Evolutionary conservation across 2,888 invertebrate genomes (phyloP).

Genomic region (Thecocarcelia acutangulata): DNA sequence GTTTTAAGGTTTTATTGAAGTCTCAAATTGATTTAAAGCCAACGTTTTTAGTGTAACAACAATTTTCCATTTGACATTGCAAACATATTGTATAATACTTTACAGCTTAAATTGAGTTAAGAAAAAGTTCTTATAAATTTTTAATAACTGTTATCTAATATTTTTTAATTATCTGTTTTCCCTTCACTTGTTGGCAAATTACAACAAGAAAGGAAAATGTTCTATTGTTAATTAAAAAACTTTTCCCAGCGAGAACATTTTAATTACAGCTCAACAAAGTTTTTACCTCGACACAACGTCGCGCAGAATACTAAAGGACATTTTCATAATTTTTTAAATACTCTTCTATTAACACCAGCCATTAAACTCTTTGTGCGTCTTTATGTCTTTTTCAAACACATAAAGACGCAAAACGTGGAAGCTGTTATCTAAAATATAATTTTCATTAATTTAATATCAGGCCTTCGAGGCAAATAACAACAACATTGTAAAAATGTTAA

Average conservation of each 20-base stretch:
- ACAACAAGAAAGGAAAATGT: constrained; percentile 9
- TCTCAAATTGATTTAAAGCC: too few relatives aligned
- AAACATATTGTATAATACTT: constrained; percentile 22
- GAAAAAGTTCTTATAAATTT: constrained; percentile 41
- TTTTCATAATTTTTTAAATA: constrained; percentile 72
- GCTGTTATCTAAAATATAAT: constrained; percentile 69
- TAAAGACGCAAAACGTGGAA: constrained; percentile 13
- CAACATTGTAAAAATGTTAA: constrained; percentile 22
- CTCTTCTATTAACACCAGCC: constrained; percentile 67
- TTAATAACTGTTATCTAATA: constrained; percentile 51
- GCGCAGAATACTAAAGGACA: constrained; percentile 65
- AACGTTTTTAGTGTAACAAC: too few relatives aligned
- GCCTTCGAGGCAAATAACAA: constrained; percentile 67
- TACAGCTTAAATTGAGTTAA: constrained; percentile 32
- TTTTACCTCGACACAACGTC: constrained; percentile 10
- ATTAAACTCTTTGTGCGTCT: constrained; percentile 44
- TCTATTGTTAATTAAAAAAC: constrained; percentile 66
- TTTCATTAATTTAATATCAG: constrained; percentile 77
- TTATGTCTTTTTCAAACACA: not conserved
- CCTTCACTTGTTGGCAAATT: not conserved
- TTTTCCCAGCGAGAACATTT: constrained; percentile 56
- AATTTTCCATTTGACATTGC: not conserved
- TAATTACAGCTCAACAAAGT: constrained; percentile 65
- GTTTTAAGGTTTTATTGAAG: too few relatives aligned
- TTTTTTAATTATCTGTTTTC: constrained; percentile 43